These are phyloP conservation scores for Crotalus helleri DNA, from an alignment of 2,113 vertebrate species.

Conservation along the genomic window DNA sequence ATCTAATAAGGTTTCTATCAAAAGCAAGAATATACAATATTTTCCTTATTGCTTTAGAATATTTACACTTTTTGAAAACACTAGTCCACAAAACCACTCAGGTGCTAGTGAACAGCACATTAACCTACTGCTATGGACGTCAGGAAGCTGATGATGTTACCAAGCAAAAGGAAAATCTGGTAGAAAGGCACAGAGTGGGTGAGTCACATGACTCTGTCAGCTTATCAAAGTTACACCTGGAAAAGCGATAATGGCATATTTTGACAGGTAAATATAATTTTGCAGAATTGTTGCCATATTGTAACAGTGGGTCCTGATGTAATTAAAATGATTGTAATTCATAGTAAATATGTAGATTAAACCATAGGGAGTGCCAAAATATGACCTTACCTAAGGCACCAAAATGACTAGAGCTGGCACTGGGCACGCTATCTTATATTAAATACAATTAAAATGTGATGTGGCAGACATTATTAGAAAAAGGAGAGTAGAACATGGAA, in stretches of 20 bases:
- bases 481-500: no score
- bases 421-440: background rate
- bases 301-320: background rate
- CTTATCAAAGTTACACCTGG: background rate
- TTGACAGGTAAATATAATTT: background rate
- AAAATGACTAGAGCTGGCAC: background rate
- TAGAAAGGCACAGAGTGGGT: no score
- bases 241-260: background rate
- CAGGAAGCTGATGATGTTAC: background rate
- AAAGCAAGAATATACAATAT: no score
- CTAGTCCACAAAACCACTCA: background rate
- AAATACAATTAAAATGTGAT: background rate
- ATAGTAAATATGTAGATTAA: background rate
- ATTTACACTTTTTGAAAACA: background rate
- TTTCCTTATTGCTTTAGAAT: background rate
- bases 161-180: background rate
- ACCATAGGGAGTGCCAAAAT: no score
- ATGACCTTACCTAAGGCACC: no score
- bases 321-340: background rate
- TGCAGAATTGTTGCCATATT: background rate
- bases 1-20: background rate
- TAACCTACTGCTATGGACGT: background rate
- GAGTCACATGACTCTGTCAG: background rate
- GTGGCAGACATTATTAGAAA: no score
- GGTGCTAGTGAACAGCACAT: background rate